Evolutionary conservation across 1,140 invertebrate species (phyloP), one percentile per base, ranked within the genome.

Genomic region (Liolophura sinensis): DNA sequence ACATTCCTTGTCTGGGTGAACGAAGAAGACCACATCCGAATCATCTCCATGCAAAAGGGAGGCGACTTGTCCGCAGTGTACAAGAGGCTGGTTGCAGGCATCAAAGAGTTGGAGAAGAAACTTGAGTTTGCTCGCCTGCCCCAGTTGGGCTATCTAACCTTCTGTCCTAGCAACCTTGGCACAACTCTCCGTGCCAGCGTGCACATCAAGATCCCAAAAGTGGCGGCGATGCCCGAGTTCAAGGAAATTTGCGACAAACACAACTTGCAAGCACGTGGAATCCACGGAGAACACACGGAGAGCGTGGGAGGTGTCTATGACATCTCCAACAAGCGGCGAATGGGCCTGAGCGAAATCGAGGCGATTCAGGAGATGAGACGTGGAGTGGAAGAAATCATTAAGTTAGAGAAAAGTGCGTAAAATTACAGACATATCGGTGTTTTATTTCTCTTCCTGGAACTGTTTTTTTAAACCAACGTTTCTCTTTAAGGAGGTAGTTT

Each of bases 1-100:
- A 96, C 93, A 70, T 98, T 98, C 91, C 88, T 98, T 77, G 93
- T 97, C 62, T 99, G 96, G 96, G 92, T 93, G 86, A 98, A 98
- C 84, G 96, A 98, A 84, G 96, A 98, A 86, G 96, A 97, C 88
- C 96, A 98, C 85, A 88, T 98, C 74, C 91, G 96, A 76, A 91
- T 98, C 78, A 98, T 99, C 85, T 98, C 95, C 75, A 98, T 98
- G 95, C 95, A 98, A 72, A 82, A 86, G 69, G 96, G 96, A 73
- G 95, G 96, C 78, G 94, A 98, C 86, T 88, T 99, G 61, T 84
- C 82, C 51, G 81, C 83, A 49, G 92, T 98, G 15, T 97, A 95
- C 86, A 89, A 91, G 81, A 91, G 96, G 81, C 87, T 98, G 65
- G 92, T 96, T 69, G 91, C 88, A 25, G 86, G 31, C 20, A 48